Evolutionary conservation across 2,797 vertebrate genomes (phyloP), one percentile per base, ranked within the genome.

Genomic region (Ptychobarbus kaznakovi): DNA sequence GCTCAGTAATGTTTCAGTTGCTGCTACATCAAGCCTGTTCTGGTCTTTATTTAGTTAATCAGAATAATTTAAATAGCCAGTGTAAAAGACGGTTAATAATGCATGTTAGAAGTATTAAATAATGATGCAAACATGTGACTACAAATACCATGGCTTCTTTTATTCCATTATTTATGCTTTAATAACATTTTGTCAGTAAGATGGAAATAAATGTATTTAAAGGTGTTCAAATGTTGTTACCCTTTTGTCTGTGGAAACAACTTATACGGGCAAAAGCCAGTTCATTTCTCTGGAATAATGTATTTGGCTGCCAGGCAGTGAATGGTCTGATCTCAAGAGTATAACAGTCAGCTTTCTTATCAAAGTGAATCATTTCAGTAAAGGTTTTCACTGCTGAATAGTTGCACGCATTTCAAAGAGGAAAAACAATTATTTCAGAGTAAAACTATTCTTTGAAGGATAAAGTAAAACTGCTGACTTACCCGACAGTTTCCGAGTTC

Each of bases 401-500:
- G 88, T 90, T 88, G 85, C 87, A 88, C 83, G n/a, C 6, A 51
- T 63, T 61, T 42, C 0, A 1, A n/a, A 73, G 49, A 28, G 22
- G 40, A 56, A 65, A 68, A 69, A 69, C n/a, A 79, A 70, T 70
- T 69, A 53, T 66, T n/a, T 70, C 46, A 35, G 12, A 38, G 9
- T 18, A 85, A 74, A 63, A 74, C 8, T 73, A 63, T 74, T 81
- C 44, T 42, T 16, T 74, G 68, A 58, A 38, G 81, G 6, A 81
- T 68, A 46, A 73, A 74, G 16, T 74, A 40, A 65, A 73, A 80
- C 44, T 76, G 82, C 82, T 51, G 51, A 96, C 97, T 97, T 93
- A 99, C 98, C 94, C 98, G 92, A 89, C 98, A 99, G 93, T 98
- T 98, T 87, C 97, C 96, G 88, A 99, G 90, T 93, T 99, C 98